Evolutionary conservation across 2,888 invertebrate genomes (phyloP).

Genomic region (Stenolophus ochropezus): DNA sequence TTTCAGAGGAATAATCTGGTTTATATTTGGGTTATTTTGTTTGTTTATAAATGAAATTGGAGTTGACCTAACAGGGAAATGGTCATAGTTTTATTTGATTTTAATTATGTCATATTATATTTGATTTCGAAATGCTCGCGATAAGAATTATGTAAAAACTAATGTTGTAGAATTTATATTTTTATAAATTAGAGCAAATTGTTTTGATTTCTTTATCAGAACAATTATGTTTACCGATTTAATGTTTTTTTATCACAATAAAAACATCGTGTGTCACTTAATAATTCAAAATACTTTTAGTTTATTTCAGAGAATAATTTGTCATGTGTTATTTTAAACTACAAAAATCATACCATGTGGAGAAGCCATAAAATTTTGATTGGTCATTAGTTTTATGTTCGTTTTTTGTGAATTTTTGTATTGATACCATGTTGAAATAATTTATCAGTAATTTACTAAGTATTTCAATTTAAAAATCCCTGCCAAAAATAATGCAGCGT

Average conservation of each 20-base stretch:
- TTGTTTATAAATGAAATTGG: not conserved
- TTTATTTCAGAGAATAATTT: conserved; percentile 5
- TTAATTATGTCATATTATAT: not conserved
- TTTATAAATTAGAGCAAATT: not conserved
- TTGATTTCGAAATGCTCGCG: not conserved
- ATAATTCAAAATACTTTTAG: not conserved
- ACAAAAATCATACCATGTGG: not conserved
- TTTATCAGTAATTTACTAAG: not conserved
- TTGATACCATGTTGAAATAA: not conserved
- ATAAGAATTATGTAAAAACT: not conserved
- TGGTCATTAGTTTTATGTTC: not conserved
- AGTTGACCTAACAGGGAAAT: not conserved
- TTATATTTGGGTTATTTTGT: not conserved
- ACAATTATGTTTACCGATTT: not conserved
- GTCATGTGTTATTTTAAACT: not conserved
- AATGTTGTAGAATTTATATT: not conserved
- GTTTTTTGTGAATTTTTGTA: not conserved
- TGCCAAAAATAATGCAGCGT: too few relatives aligned
- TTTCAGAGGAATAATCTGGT: not conserved
- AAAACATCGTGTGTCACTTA: not conserved
- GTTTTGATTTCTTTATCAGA: not conserved
- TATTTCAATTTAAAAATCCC: too few relatives aligned
- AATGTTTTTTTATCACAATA: not conserved
- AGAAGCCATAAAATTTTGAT: not conserved
- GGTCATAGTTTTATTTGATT: not conserved